Conservation (phyloP, 2,113 vertebrate genomes). For the Laticauda colubrina region DNA sequence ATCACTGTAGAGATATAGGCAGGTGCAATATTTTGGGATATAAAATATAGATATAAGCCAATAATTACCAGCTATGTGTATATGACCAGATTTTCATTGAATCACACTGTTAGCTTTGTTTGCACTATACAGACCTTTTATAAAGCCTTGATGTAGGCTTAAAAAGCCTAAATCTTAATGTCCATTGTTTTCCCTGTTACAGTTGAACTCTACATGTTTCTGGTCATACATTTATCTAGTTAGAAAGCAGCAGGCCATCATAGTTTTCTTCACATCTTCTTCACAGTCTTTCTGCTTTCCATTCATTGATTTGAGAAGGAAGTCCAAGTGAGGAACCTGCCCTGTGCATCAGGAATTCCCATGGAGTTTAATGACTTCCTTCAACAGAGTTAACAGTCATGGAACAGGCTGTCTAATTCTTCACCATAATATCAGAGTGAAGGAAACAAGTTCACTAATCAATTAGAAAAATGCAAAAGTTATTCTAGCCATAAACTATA, state of each 20-base stretch:
- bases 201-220: background rate
- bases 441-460: background rate
- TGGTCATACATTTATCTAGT: background rate
- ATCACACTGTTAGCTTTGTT: background rate
- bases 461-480: background rate
- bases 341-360: background rate
- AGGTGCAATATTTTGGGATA: background rate
- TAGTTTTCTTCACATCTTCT: background rate
- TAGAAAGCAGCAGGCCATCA: background rate
- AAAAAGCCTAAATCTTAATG: background rate
- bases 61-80: background rate
- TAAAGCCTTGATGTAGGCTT: background rate
- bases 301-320: background rate
- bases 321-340: background rate
- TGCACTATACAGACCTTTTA: background rate
- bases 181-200: too few species aligned
- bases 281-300: too few species aligned
- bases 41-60: background rate
- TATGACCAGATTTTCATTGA: background rate
- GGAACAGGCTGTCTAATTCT: background rate
- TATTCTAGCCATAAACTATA: background rate
- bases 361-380: background rate
- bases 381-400: background rate
- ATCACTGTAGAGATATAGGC: background rate
- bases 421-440: background rate